phyloP scores from a whole-genome alignment of 2,797 vertebrate genomes.

The Hippocampus kuda region DNA sequence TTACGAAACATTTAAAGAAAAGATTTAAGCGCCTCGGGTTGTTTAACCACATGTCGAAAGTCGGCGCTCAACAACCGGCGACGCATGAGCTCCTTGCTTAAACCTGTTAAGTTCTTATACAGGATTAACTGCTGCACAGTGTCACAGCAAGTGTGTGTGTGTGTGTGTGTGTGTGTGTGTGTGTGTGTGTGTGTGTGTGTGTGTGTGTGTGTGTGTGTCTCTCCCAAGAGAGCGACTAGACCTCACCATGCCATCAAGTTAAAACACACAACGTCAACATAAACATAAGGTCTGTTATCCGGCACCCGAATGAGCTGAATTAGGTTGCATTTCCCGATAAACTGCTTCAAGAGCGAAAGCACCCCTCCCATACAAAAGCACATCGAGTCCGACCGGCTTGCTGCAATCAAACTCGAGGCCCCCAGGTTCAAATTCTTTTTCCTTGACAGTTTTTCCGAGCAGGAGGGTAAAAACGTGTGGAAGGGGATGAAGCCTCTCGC shows the following conservation, averaged over 20 bases:
- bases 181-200: conserved; percentile 17
- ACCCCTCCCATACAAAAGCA: conserved; percentile 11
- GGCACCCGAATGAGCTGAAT: conserved; percentile 47
- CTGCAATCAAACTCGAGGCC: conserved; percentile 62
- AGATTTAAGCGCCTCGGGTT: background rate
- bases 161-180: conserved; percentile 17
- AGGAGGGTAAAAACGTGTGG: conserved; percentile 26
- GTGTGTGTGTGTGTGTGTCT: conserved; percentile 15
- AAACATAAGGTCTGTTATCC: conserved; percentile 32
- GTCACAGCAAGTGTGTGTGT: conserved; percentile 25
- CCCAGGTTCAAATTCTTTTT: conserved; percentile 65
- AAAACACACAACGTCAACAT: conserved; percentile 1
- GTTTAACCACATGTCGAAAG: background rate
- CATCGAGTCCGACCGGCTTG: conserved; percentile 68
- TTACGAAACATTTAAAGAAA: background rate
- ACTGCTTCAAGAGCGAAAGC: conserved; percentile 55
- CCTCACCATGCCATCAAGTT: conserved; percentile 38
- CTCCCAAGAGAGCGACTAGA: conserved; percentile 28
- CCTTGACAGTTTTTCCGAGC: conserved; percentile 64
- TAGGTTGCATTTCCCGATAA: conserved; percentile 44
- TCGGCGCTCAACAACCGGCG: conserved; percentile 31
- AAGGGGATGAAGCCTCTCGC: conserved; percentile 54
- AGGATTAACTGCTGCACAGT: conserved; percentile 46
- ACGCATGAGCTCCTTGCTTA: conserved; percentile 63
- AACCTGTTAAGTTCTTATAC: conserved; percentile 71